Conservation (phyloP, 2,888 invertebrate genomes). For the Drosophila lutescens region DNA sequence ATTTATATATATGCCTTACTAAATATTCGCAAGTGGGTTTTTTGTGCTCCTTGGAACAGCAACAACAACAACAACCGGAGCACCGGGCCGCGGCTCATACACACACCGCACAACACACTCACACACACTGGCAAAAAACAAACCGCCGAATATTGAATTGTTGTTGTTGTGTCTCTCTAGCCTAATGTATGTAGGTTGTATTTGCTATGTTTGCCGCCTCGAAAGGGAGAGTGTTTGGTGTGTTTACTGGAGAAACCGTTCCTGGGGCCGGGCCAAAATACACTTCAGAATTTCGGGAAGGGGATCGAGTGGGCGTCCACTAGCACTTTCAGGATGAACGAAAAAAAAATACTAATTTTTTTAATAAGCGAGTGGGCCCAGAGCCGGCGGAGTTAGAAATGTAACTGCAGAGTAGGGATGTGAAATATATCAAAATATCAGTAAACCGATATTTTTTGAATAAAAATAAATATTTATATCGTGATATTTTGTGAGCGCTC, state of each 20-base stretch:
- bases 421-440: too few species aligned
- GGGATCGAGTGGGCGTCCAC: constrained; percentile 17
- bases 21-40: constrained; percentile 2
- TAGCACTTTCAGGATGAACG: constrained; percentile 16
- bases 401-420: too few species aligned
- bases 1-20: neutral
- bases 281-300: constrained; percentile 25
- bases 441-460: too few species aligned
- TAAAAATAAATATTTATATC: too few species aligned
- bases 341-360: constrained; percentile 13
- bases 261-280: constrained; percentile 12
- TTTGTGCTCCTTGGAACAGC: neutral
- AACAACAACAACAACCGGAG: constrained; percentile 16
- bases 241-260: neutral
- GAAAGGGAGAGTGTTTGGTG: neutral
- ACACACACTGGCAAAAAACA: constrained; percentile 25
- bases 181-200: neutral
- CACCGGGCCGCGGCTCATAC: constrained; percentile 22
- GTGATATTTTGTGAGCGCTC: too few species aligned
- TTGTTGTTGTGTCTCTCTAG: constrained; percentile 1
- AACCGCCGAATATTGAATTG: constrained; percentile 19
- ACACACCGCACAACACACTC: constrained; percentile 7
- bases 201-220: constrained; percentile 8
- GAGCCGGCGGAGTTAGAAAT: too few species aligned
- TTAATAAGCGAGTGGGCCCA: too few species aligned